phyloP scores from a whole-genome alignment of 2,797 vertebrate species.

The Oreortyx pictus region DNA sequence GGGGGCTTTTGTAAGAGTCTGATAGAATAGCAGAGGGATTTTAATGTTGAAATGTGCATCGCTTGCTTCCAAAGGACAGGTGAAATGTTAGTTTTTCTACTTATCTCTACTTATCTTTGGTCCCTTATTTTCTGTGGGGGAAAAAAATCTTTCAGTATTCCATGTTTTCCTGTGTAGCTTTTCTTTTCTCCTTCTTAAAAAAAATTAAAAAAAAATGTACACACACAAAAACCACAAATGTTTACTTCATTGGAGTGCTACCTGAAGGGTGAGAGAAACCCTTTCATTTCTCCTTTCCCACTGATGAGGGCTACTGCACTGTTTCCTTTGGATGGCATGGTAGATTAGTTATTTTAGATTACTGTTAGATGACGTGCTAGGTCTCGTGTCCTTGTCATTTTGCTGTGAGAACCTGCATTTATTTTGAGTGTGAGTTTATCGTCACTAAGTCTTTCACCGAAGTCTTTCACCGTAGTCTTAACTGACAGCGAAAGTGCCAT shows the following conservation, averaged over 20 bases:
- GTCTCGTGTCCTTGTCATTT: background rate
- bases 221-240: background rate
- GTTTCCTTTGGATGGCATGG: background rate
- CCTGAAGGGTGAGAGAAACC: background rate
- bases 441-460: background rate
- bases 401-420: background rate
- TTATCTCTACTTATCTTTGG: background rate
- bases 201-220: too few species aligned
- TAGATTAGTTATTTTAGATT: background rate
- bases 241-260: background rate
- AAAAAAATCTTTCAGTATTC: background rate
- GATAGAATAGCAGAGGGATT: constrained; percentile 7
- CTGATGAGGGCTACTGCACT: background rate
- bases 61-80: constrained; percentile 3
- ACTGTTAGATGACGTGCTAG: background rate
- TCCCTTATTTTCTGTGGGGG: background rate
- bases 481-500: background rate
- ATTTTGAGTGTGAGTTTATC: background rate
- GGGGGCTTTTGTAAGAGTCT: background rate
- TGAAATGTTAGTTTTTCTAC: background rate
- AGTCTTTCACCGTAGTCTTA: background rate
- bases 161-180: background rate
- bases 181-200: too few species aligned
- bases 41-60: constrained; percentile 1
- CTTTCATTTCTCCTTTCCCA: background rate